These are phyloP conservation scores for Caenorhabditis brenneri DNA, from an alignment of 1,140 invertebrate species.

Conservation along the genomic window DNA sequence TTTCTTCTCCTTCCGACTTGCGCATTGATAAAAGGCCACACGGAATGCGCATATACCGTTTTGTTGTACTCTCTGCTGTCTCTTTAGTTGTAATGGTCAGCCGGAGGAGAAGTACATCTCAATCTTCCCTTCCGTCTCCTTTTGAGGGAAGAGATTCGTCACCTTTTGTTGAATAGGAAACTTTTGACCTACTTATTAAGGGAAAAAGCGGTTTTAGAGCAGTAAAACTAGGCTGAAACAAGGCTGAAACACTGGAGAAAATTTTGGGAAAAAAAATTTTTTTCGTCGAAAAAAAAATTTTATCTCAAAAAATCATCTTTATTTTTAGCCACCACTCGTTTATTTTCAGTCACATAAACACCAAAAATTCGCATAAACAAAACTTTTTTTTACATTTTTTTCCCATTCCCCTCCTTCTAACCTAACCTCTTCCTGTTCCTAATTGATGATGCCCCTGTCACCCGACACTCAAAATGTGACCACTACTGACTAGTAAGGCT, in stretches of 20 bases:
- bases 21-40: constrained; percentile 4
- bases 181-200: neutral
- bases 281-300: no score
- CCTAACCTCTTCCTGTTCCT: no score
- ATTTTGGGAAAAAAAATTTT: neutral
- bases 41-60: neutral
- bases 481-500: no score
- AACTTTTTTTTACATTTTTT: no score
- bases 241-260: neutral
- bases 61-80: neutral
- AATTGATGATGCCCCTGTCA: no score
- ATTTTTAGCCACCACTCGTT: neutral
- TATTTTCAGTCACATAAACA: no score
- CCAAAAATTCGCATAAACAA: no score
- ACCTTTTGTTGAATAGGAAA: neutral
- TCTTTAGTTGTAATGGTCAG: neutral
- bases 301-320: neutral
- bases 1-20: neutral
- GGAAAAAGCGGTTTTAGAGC: no score
- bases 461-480: no score
- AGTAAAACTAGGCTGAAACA: no score
- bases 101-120: neutral
- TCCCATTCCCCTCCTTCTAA: no score
- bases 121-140: neutral
- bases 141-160: neutral